Evolutionary conservation across 2,797 vertebrate species (phyloP), one percentile per base, ranked within the genome.

Genomic region (Syngnathus rostellatus): DNA sequence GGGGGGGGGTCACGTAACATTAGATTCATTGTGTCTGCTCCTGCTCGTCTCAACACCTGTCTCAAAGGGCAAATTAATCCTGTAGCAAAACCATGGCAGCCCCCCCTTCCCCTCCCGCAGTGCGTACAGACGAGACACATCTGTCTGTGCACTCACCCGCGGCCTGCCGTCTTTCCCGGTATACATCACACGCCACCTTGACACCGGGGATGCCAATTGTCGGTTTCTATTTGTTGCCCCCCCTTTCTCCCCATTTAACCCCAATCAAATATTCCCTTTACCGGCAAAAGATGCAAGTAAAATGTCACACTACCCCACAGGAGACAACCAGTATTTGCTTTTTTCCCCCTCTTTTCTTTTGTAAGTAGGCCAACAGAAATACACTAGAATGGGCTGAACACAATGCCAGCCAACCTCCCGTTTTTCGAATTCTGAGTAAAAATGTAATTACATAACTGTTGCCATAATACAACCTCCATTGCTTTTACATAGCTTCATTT

Each of bases 21-120:
- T 79, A 89, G 81, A 86, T 79, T 82, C 84, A 88, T 86, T 85
- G 82, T 83, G 84, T 86, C 86, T 86, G 78, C 77, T 74, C 68
- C 31, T 57, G n/a, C 77, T 77, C 76, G 73, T 76, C 67, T 64
- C 80, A 71, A 72, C 87, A 86, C 84, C 88, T 89, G 87, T 88
- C 81, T 81, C 82, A 74, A 78, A 83, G 77, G 78, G 73, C 81
- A 79, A 81, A 85, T 83, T 76, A 87, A 87, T 83, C 81, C 82
- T 59, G 69, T 11, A 65, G 68, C 68, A 68, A 74, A 77, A 75
- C 71, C 63, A 69, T 62, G 77, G 46, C 19, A 31, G 63, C 72
- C 43, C 1, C 6, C 5, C 19, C 68, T 46, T 66, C 43, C 66
- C 63, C 68, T 48, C 76, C 50, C 39, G 17, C 57, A 58, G 71